phyloP scores from a whole-genome alignment of 1,140 invertebrate species.

The Drosophila nasuta region DNA sequence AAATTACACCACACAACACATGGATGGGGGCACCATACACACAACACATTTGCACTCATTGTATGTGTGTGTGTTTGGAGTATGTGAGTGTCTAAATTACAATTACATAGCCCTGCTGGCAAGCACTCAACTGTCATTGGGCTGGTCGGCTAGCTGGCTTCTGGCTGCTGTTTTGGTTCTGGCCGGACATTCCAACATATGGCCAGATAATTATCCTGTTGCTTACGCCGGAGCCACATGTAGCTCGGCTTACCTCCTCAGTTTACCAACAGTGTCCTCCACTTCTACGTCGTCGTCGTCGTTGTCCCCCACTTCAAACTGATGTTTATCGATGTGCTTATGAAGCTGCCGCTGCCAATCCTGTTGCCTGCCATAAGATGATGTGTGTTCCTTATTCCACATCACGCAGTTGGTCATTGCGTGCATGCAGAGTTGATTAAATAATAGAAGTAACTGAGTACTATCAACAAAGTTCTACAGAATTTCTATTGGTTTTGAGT shows the following conservation, averaged over 20 bases:
- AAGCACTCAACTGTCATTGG: constrained; percentile 50
- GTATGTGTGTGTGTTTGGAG: not conserved
- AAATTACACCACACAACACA: constrained; percentile 29
- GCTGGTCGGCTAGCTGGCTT: constrained; percentile 5
- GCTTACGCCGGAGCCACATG: constrained; percentile 48
- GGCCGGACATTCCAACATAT: constrained; percentile 72
- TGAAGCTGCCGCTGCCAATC: constrained; percentile 35
- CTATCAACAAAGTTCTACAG: not conserved
- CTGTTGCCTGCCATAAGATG: constrained; percentile 36
- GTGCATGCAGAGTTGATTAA: constrained; percentile 40
- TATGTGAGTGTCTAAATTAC: constrained; percentile 69
- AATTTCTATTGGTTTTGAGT: constrained; percentile 4
- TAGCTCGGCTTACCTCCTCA: constrained; percentile 58
- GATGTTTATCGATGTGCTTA: constrained; percentile 66
- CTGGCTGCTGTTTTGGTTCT: constrained; percentile 40
- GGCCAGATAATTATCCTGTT: constrained; percentile 78
- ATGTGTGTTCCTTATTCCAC: constrained; percentile 29
- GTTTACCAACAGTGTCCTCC: constrained; percentile 16
- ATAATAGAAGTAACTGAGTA: constrained; percentile 31
- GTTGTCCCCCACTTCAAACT: constrained; percentile 37
- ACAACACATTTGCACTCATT: not conserved
- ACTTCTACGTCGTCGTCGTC: not conserved
- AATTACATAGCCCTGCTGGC: constrained; percentile 59
- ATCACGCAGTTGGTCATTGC: constrained; percentile 54
- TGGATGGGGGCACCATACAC: constrained; percentile 1